phyloP scores from a whole-genome alignment of 2,888 invertebrate species.

The Drosophila cyrtoloma region DNA sequence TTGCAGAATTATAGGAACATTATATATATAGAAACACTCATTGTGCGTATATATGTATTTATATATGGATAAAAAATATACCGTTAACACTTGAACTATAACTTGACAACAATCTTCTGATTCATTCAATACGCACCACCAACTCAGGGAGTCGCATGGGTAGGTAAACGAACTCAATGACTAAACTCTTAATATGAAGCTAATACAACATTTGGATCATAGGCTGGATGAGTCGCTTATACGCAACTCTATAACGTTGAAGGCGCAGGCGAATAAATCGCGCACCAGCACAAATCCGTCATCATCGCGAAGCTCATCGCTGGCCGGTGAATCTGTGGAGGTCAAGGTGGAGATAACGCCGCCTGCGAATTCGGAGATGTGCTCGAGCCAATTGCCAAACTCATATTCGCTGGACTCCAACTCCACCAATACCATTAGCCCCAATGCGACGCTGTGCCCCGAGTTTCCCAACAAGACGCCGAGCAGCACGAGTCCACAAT shows the following conservation, averaged over 20 bases:
- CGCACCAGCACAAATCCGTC: conserved; percentile 85
- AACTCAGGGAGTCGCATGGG: conserved; percentile 88
- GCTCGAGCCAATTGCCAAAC: conserved; percentile 81
- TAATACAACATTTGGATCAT: conserved; percentile 9
- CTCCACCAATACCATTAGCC: conserved; percentile 83
- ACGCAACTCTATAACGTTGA: conserved; percentile 85
- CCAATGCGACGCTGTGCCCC: conserved; percentile 82
- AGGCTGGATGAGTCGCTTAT: conserved; percentile 89
- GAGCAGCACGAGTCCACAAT: conserved; percentile 78
- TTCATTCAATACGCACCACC: conserved; percentile 10
- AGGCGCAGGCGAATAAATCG: conserved; percentile 83
- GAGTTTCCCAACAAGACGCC: conserved; percentile 83
- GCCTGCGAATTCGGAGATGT: conserved; percentile 80
- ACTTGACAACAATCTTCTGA: background rate
- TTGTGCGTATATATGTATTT: background rate
- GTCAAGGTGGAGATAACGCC: conserved; percentile 86
- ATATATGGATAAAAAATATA: background rate
- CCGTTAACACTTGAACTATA: background rate
- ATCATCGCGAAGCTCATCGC: conserved; percentile 85
- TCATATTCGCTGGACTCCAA: conserved; percentile 85
- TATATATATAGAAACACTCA: background rate
- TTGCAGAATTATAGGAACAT: background rate
- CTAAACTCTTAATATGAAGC: background rate
- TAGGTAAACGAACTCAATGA: conserved; percentile 84
- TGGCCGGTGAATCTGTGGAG: conserved; percentile 85